A percentile compares a stretch with the other conserved stretches of the same genome.
phyloP scores from a whole-genome alignment of 1,140 invertebrate species.

The Frieseomelitta varia region DNA sequence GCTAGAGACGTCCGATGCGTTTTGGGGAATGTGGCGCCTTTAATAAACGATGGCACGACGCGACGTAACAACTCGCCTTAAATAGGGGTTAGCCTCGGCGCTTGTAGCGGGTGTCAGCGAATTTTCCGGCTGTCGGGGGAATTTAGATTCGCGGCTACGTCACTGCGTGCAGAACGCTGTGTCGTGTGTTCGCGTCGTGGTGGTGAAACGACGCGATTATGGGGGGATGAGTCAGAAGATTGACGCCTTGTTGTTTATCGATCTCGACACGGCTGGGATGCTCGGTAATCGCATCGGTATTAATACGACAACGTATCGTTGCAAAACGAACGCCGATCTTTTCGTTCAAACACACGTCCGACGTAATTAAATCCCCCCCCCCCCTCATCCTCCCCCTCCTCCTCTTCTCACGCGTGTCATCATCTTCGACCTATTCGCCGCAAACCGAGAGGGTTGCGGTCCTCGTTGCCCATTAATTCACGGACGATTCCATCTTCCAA shows the following conservation, averaged over 20 bases:
- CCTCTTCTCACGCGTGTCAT: too few relatives aligned
- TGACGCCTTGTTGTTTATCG: conserved; percentile 70
- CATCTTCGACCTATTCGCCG: background rate
- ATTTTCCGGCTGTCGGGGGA: conserved; percentile 18
- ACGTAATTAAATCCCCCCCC: background rate
- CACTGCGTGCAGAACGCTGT: conserved; percentile 38
- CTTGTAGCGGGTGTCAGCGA: background rate
- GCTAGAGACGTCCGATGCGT: background rate
- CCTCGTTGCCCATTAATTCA: conserved; percentile 31
- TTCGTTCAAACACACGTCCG: background rate
- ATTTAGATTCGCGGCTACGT: conserved; percentile 42
- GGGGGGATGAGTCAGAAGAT: conserved; percentile 67
- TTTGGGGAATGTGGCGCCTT: conserved; percentile 5
- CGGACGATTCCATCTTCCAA: conserved; percentile 10
- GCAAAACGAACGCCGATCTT: background rate
- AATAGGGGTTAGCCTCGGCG: conserved; percentile 26
- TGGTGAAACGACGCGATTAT: conserved; percentile 59
- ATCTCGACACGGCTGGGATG: conserved; percentile 54
- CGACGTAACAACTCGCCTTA: background rate
- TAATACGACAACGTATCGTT: too few relatives aligned
- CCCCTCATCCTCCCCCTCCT: accelerated
- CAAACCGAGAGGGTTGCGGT: background rate
- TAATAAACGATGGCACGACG: too few relatives aligned
- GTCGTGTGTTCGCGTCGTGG: conserved; percentile 22
- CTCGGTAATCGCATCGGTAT: conserved; percentile 39